Evolutionary conservation across 1,140 invertebrate genomes (phyloP).

Genomic region (Drosophila ohnishii): DNA sequence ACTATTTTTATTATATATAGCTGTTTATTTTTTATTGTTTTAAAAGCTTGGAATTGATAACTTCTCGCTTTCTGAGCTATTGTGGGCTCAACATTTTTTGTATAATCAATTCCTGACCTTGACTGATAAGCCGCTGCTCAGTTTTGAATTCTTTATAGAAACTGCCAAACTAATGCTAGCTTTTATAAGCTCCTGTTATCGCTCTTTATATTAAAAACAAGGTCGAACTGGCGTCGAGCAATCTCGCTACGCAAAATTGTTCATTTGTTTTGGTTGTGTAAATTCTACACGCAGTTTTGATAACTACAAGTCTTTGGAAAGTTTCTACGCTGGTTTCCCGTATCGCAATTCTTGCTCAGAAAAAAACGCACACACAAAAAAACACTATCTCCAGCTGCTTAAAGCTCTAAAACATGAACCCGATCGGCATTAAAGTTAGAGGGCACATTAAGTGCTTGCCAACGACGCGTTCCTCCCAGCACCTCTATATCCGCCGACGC

Average conservation of each 20-base stretch:
- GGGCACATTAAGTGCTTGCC: constrained; percentile 20
- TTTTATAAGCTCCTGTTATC: not conserved
- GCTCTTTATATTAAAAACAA: not conserved
- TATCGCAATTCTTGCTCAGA: not conserved
- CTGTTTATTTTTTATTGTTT: not conserved
- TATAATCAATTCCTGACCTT: not conserved
- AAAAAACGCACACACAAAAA: not conserved
- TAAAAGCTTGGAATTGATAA: not conserved
- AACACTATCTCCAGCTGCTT: not conserved
- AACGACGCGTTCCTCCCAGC: constrained; percentile 7
- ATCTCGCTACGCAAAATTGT: not conserved
- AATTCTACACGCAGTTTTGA: not conserved
- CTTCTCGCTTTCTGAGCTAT: not conserved
- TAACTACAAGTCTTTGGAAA: not conserved
- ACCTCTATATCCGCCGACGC: constrained; percentile 14
- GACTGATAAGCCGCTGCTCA: not conserved
- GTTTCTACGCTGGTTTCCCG: not conserved
- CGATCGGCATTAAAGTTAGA: constrained; percentile 26
- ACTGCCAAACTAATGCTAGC: not conserved
- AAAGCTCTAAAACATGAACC: not conserved
- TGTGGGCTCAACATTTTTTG: not conserved
- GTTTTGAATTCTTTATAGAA: not conserved
- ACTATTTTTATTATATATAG: not conserved
- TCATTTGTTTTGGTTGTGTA: not conserved
- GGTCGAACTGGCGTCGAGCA: not conserved